These are phyloP conservation scores for Phrynocephalus forsythii DNA, from an alignment of 2,797 vertebrate species.

Conservation along the genomic window DNA sequence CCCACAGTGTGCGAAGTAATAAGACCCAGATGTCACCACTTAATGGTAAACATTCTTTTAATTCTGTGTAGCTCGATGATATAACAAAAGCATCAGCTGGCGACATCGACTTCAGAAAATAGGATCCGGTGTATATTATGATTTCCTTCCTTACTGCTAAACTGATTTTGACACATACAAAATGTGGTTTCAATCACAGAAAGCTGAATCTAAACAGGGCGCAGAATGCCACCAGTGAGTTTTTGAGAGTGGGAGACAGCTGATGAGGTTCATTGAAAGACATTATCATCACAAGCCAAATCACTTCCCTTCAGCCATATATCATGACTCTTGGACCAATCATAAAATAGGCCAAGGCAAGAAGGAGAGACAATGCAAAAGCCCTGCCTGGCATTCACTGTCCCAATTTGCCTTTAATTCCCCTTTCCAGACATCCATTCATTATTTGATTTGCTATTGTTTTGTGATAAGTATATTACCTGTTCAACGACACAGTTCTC, in stretches of 20 bases:
- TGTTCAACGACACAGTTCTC: background rate
- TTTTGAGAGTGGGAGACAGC: background rate
- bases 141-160: slow-evolving; percentile 79
- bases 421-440: slow-evolving; percentile 28
- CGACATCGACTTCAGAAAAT: slow-evolving; percentile 79
- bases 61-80: slow-evolving; percentile 73
- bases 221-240: slow-evolving; percentile 41
- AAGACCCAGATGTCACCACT: slow-evolving; percentile 77
- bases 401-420: slow-evolving; percentile 53
- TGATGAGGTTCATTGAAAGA: slow-evolving; percentile 55
- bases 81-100: slow-evolving; percentile 78
- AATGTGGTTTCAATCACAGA: slow-evolving; percentile 80
- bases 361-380: slow-evolving; percentile 49
- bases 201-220: slow-evolving; percentile 67
- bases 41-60: slow-evolving; percentile 77
- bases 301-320: slow-evolving; percentile 65
- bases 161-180: slow-evolving; percentile 79
- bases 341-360: slow-evolving; percentile 58
- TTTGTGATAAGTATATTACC: background rate
- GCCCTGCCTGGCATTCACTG: slow-evolving; percentile 10
- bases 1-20: slow-evolving; percentile 72
- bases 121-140: slow-evolving; percentile 78
- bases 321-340: slow-evolving; percentile 45
- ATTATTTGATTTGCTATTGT: background rate
- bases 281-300: slow-evolving; percentile 62